Evolutionary conservation across 2,797 vertebrate genomes (phyloP), one percentile per base, ranked within the genome.

Genomic region (Glyptemys insculpta): DNA sequence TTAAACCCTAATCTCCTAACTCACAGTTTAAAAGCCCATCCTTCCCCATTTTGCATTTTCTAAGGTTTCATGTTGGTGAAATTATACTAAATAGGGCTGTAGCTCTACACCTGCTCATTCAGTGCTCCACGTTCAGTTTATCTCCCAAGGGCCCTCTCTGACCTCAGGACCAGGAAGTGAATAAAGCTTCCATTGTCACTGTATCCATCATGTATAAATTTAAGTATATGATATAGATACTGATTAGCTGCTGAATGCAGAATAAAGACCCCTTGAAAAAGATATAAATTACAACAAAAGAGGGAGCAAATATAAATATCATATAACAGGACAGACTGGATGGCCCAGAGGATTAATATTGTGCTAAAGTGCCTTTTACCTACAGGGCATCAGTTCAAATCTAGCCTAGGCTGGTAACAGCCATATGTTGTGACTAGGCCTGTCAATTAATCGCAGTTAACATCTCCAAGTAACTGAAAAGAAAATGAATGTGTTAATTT

Each of bases 271-370:
- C 18, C 52, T 29, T 68, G 47, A 85, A 83, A 11, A 47, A 0
- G 11, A 19, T 12, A 31, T 34, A 16, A 14, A 53, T 31, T 23
- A 12, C 4, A 41, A 16, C 14, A 52, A 53, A 0, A 54, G 21
- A 12, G 79, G 52, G 12, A 31, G 27, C 19, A 53, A 37, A 29
- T 47, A 57, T 9, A 25, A 84, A 47, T 5, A 37, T 8, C 16
- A 25, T 27, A 81, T 62, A 0, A 1, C 79, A 80, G 23, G 23
- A 47, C 53, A 53, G 79, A 37, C n/a, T 8, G 49, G 25, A 7
- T 7, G 12, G 12, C n/a, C 89, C 29, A 23, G 31, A 23, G 0
- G 10, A 65, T 31, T 6, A 84, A 4, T n/a, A 79, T 78, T 0
- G 1, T 82, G 18, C 10, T 34, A 37, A 12, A 11, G 11, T 9